Base-by-base conservation (phyloP, 2,888 invertebrate genomes). In the Anthrax anthrax region DNA sequence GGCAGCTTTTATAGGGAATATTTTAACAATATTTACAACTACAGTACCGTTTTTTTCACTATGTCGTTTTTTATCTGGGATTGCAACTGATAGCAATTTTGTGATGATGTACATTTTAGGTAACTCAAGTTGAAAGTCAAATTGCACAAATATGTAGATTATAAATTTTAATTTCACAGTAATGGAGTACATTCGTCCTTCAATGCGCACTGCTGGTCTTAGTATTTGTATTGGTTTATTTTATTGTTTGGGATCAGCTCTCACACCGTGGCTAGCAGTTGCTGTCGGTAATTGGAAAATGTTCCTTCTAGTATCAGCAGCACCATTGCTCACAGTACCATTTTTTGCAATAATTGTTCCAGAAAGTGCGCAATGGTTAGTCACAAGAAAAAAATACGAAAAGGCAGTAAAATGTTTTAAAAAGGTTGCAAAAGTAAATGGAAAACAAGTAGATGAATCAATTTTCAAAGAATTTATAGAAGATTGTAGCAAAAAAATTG, bases 21-120 rank as follows among this genome's bases (percentile, higher is more conserved):
- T 74, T 42, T 63, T 70, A 2, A 76, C 76, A 2, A 65, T 72
- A 37, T 70, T 75, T 47, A 66, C 74, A 10, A 63, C 57, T 16
- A 67, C 69, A 48, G 69, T 72, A 39, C 58, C 64, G 6, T 62
- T 69, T 34, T 78, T 76, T 59, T 70, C 72, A 3, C 52, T 70
- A 10, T 72, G 74, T 49, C 64, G 78, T 49, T 75, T 78, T 56
- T 57, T 77, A 39, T 75, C 77, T 13, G 78, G 78, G 18, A 61
- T 74, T 54, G 76, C 75, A 5, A 75, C 74, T 40, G 77, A 77
- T 57, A 70, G 72, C 16, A 76, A 76, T 58, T 77, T 75, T 57
- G 72, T 75, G 49, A 72, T 77, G 66, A 76, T 77, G 75, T 77
- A 77, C 53, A 77, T 77, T 49, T 71, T 76, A 53, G 74, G 76